Base-by-base conservation (phyloP, 2,888 invertebrate species). In the Magallana nippona region DNA sequence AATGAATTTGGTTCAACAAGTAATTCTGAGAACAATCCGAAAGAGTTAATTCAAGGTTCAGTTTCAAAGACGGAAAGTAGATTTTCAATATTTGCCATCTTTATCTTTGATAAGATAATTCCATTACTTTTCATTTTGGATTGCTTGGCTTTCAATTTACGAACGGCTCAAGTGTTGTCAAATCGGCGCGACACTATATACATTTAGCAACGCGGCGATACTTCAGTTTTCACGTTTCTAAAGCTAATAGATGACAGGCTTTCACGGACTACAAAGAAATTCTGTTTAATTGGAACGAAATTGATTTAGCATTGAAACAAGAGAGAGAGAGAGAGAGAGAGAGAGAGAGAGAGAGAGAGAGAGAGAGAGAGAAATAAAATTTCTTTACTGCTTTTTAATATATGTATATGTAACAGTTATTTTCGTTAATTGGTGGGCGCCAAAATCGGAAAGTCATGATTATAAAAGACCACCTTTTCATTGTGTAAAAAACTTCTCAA, bases 11-110 rank as follows among this genome's bases (percentile, higher is more conserved):
- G 19, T 60, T 60, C 19, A 19, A 60, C 19, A 60, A 60, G 60
- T 60, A 60, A 19, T 13, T 71, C 11, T 63, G 3, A 13, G 22
- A 71, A 71, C 32, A 27, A 71, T 13, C 11, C 27, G 13, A n/a
- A 22, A 71, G 17, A n/a, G 22, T 55, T 81, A 57, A n/a, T 63
- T 57, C 19, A n/a, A 78, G 17, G 27, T 19, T 32, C 17, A 19
- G 27, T 63, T 63, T 71, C 71, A 71, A 22, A 71, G 71, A 71
- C 15, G 71, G 27, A 71, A 17, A 71, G 71, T 44, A 32, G 32
- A 71, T 71, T 71, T 19, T 71, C 22, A 71, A 71, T 71, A 32
- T 71, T 71, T 71, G 71, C 71, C 17, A 27, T 71, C 71, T n/a
- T 27, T 71, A 27, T 71, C 71, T 27, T 27, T 71, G 71, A 71